These are phyloP conservation scores for Nycticebus coucang DNA, from an alignment of 2,113 vertebrate genomes.

Conservation along the genomic window DNA sequence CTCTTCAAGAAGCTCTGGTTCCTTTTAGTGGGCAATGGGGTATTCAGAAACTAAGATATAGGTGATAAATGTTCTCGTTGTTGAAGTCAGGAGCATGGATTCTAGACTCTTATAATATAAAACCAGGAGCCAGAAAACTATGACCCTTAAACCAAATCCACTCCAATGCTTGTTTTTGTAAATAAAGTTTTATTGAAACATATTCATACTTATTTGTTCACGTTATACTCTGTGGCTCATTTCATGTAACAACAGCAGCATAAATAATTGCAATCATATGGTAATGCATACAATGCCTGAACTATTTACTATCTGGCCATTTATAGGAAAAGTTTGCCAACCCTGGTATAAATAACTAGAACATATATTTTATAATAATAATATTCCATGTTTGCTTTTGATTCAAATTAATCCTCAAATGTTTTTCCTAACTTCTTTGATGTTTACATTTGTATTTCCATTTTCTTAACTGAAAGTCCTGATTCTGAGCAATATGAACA, in stretches of 20 bases:
- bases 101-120: background rate
- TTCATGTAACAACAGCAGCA: background rate
- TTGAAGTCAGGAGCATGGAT: background rate
- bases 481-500: constrained; percentile 5
- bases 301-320: background rate
- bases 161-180: background rate
- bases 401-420: background rate
- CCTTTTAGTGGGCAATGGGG: background rate
- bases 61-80: background rate
- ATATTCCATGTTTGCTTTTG: constrained; percentile 34
- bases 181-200: background rate
- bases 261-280: background rate
- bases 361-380: constrained; percentile 14
- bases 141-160: background rate
- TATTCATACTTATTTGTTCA: background rate
- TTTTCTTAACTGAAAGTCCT: background rate
- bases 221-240: background rate
- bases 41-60: constrained; percentile 39
- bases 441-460: background rate
- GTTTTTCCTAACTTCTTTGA: constrained; percentile 22
- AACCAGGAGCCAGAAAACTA: background rate
- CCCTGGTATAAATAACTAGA: background rate
- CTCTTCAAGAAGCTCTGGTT: background rate
- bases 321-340: background rate
- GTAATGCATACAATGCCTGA: background rate